These are phyloP conservation scores for Ennomos fuscantarius DNA, from an alignment of 2,888 invertebrate species.

Conservation along the genomic window DNA sequence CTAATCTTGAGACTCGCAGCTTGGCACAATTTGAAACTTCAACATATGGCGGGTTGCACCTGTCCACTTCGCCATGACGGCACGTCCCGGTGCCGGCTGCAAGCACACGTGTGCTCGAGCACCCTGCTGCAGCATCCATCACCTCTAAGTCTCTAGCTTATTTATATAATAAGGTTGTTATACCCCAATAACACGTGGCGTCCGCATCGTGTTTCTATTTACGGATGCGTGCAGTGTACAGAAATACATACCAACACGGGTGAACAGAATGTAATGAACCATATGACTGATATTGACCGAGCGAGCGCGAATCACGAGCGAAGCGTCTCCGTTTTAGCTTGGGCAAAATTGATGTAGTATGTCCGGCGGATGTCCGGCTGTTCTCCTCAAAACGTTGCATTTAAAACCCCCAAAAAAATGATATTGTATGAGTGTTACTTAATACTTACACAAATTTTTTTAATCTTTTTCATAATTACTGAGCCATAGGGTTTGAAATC, in stretches of 20 bases:
- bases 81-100: constrained; percentile 22
- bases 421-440: too few species aligned
- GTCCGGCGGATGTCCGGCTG: too few species aligned
- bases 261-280: not conserved
- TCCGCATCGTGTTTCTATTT: constrained; percentile 8
- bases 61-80: constrained; percentile 43
- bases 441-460: too few species aligned
- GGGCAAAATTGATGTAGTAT: too few species aligned
- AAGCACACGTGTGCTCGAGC: constrained; percentile 53
- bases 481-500: too few species aligned
- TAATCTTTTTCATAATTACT: too few species aligned
- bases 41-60: constrained; percentile 55
- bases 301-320: too few species aligned
- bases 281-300: too few species aligned
- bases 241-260: not conserved
- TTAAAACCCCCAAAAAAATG: too few species aligned
- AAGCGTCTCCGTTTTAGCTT: too few species aligned
- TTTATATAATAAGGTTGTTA: constrained; percentile 44
- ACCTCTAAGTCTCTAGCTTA: constrained; percentile 43
- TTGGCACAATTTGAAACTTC: constrained; percentile 3
- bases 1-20: constrained; percentile 51
- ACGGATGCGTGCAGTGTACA: not conserved
- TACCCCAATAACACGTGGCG: constrained; percentile 10
- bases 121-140: constrained; percentile 53
- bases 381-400: too few species aligned